Conservation (phyloP, 1,140 invertebrate genomes). For the Cotesia typhae region DNA sequence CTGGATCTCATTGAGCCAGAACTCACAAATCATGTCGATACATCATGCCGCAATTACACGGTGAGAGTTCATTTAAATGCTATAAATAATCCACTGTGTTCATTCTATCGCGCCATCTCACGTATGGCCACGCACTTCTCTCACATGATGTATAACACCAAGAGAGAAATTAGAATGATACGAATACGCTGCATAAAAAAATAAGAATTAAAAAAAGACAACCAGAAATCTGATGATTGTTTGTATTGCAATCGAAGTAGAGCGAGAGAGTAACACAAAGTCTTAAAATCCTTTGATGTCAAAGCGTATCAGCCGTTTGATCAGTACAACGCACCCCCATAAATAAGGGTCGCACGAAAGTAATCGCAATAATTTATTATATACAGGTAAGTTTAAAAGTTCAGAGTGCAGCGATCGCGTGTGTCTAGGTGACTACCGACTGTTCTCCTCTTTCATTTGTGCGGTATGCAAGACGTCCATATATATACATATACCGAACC, state of each 20-base stretch:
- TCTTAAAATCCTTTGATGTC: conserved; percentile 57
- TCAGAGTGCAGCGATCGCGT: conserved; percentile 55
- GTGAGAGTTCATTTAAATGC: conserved; percentile 64
- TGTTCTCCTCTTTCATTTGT: conserved; percentile 21
- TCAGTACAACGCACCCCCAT: conserved; percentile 52
- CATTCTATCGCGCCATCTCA: conserved; percentile 57
- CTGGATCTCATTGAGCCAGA: conserved; percentile 22
- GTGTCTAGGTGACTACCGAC: conserved; percentile 46
- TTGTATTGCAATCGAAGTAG: conserved; percentile 6
- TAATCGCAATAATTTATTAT: conserved; percentile 64
- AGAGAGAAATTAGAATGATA: too few relatives aligned
- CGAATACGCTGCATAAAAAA: too few relatives aligned
- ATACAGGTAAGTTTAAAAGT: conserved; percentile 45
- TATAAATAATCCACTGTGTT: conserved; percentile 61
- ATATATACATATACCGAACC: neutral
- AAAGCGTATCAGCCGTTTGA: conserved; percentile 56
- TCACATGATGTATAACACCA: neutral
- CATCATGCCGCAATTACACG: conserved; percentile 65
- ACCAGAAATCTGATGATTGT: neutral
- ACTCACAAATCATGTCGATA: conserved; percentile 63
- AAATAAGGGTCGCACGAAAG: conserved; percentile 61
- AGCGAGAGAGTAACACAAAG: conserved; percentile 28
- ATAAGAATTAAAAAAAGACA: neutral
- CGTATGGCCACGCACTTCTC: conserved; percentile 36
- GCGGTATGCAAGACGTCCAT: conserved; percentile 5